Evolutionary conservation across 2,797 vertebrate genomes (phyloP).

Genomic region (Nyctibius grandis): DNA sequence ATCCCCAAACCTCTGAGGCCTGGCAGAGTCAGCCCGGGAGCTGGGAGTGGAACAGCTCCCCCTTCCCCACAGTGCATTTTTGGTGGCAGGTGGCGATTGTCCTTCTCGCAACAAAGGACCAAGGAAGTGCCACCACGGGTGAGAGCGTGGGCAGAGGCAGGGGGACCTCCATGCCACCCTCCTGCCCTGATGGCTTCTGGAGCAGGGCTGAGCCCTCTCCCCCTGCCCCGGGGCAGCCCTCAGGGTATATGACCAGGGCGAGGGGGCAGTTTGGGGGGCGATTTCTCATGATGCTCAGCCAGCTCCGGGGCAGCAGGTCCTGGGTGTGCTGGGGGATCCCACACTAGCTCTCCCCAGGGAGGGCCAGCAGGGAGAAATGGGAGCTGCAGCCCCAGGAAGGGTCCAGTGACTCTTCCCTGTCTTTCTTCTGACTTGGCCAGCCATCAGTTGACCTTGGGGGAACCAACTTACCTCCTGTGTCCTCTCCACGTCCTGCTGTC

Average conservation of each 20-base stretch:
- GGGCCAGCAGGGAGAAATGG: neutral
- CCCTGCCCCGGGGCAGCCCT: neutral
- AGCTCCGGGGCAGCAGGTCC: neutral
- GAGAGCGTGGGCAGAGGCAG: neutral
- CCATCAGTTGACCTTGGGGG: neutral
- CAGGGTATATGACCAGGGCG: fast-evolving
- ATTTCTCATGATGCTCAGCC: neutral
- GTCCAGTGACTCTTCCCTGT: neutral
- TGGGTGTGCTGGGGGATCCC: neutral
- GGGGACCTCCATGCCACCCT: neutral
- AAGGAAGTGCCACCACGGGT: neutral
- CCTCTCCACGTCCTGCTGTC: neutral
- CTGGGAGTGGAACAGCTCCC: neutral
- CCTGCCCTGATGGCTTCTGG: neutral
- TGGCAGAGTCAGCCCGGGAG: neutral
- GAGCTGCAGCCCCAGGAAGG: neutral
- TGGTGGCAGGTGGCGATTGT: neutral
- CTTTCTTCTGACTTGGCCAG: neutral
- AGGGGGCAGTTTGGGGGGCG: neutral
- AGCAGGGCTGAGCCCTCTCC: neutral
- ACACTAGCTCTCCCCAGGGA: neutral
- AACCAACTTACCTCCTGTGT: neutral
- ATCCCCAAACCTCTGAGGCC: neutral
- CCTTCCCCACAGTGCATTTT: neutral
- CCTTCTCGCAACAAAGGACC: neutral